Base-by-base conservation (phyloP, 2,888 invertebrate species). In the Nomada goodeniana region DNA sequence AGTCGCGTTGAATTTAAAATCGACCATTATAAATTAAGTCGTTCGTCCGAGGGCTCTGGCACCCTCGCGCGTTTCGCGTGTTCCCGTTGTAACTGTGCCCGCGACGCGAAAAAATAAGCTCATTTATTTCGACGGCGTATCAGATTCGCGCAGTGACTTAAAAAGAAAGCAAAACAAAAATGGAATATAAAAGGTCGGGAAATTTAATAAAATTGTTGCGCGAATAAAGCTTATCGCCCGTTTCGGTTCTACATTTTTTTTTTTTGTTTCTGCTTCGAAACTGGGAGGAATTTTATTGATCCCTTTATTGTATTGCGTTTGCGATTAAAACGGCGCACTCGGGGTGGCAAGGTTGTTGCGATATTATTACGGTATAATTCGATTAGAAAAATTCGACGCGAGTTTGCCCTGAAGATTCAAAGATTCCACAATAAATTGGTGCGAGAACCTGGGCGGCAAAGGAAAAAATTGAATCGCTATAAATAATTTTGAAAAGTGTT, bases 11-110 rank as follows among this genome's bases (percentile, higher is more conserved):
- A 82, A 76, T 82, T 76, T 82, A 68, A 81, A 76, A 72, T 52
- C 76, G 52, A 60, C 68, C 63, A 76, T 82, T 69, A 76, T 68
- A 82, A 72, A 82, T 82, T 82, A 82, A 82, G 76, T 80, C 72
- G 50, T 65, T 44, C 15, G 36, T n/a, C 53, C 53, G 36, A 55
- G 11, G 2, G 29, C 57, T 15, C 72, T 70, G 26, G 71, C 29
- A 53, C 44, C n/a, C n/a, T 9, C 53, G 20, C 52, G 55, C 68
- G 23, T 44, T 55, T 36, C 23, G 63, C 68, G 61, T 68, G 67
- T 75, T 68, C 42, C 9, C 13, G 26, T 26, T 36, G 5, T 18
- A 11, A 26, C 36, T 23, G 23, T 50, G 63, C 20, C 13, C 26
- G 63, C 15, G 63, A 23, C 20, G 11, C 20, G 42, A 0, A 9